Base-by-base conservation (phyloP, 2,888 invertebrate genomes). In the Dugesia japonica region DNA sequence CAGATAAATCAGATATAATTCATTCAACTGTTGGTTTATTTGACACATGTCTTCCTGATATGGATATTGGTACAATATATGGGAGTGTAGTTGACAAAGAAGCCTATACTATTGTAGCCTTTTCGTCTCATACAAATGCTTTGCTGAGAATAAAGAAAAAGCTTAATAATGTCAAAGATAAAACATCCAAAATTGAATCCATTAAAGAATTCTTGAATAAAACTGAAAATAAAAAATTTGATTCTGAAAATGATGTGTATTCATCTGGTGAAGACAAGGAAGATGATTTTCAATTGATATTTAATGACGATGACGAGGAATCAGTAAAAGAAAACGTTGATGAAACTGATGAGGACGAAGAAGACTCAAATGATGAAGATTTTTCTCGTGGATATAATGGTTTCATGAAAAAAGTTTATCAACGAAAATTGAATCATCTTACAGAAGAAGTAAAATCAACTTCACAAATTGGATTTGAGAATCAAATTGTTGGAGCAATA, bases 51-150 rank as follows among this genome's bases (percentile, higher is more conserved):
- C 33, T 73, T 1, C 38, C 74, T 1, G 38, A 73, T 38, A 73
- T 73, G 74, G 74, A 73, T 26, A 73, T 33, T 4, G 33, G 26
- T n/a, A 73, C 74, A 4, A 31, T 73, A n/a, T 73, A 73, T 23
- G 38, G 26, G 1, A 33, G 33, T 7, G 26, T 73, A 1, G 33
- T 73, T n/a, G 74, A 73, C 74, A 73, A 73, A n/a, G 26, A 73
- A 23, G 74, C 74, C 33, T 33, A 23, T 17, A 73, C 74, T 9
- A 73, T 73, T 23, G 7, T 73, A 9, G 74, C 56, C 1, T 56
- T 56, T 23, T 56, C 56, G 7, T 56, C 56, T 4, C 56, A 23
- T 9, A n/a, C 56, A n/a, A 56, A 56, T 56, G 23, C 56, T 4
- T n/a, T 23, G 23, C 4, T 4, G 7, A 56, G n/a, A n/a, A n/a